Percentiles rank a stretch among this genome's conserved stretches.
Conservation (phyloP, 2,888 invertebrate species). For the Cataglyphis rosenhaueri region DNA sequence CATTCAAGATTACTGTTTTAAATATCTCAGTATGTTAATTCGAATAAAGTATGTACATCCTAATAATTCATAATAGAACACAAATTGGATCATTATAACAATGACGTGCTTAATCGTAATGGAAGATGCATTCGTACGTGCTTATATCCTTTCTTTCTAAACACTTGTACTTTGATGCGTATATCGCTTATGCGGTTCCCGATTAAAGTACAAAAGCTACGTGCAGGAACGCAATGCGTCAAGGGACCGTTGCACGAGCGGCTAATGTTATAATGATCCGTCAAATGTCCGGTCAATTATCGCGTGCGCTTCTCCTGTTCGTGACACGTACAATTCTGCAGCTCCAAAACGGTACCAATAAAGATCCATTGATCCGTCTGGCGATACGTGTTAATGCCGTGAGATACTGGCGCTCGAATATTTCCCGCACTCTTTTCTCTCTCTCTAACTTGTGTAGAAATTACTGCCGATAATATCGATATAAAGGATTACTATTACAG, state of each 20-base stretch:
- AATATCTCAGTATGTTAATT: background rate
- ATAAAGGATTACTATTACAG: slow-evolving; percentile 9
- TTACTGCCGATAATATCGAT: background rate
- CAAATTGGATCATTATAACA: background rate
- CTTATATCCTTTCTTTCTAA: slow-evolving; percentile 15
- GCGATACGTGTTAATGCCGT: slow-evolving; percentile 44
- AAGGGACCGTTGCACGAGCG: slow-evolving; percentile 57
- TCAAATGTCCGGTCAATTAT: slow-evolving; percentile 79
- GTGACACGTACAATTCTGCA: slow-evolving; percentile 69
- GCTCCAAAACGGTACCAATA: slow-evolving; percentile 62
- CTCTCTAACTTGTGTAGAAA: slow-evolving; percentile 17
- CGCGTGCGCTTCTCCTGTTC: slow-evolving; percentile 58
- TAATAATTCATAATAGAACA: background rate
- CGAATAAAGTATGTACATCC: background rate
- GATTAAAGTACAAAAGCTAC: slow-evolving; percentile 59
- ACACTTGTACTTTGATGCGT: slow-evolving; percentile 63
- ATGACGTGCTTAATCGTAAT: slow-evolving; percentile 3
- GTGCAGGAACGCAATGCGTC: slow-evolving; percentile 46
- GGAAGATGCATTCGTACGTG: slow-evolving; percentile 9
- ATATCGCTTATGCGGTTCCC: slow-evolving; percentile 19
- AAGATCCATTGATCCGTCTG: slow-evolving; percentile 57
- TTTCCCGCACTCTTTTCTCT: slow-evolving; percentile 43
- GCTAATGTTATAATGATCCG: slow-evolving; percentile 72
- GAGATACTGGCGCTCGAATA: slow-evolving; percentile 34
- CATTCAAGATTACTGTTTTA: background rate